A percentile compares a stretch with the other conserved stretches of the same genome.
Evolutionary conservation across 2,113 vertebrate genomes (phyloP).

Genomic region (Sprattus sprattus): DNA sequence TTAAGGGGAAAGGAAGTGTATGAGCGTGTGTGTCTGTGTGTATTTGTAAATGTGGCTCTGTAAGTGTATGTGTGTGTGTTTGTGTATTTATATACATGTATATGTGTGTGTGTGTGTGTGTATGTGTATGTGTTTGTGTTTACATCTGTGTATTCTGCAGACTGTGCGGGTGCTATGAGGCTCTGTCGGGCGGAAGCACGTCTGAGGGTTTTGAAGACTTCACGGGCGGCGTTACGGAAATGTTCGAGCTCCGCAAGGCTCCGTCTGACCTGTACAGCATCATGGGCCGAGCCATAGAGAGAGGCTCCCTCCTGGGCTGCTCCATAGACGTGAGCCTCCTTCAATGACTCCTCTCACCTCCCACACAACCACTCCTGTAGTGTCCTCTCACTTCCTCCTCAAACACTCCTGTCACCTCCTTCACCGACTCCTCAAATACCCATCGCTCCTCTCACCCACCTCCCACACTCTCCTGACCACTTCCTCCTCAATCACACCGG

Average conservation of each 20-base stretch:
- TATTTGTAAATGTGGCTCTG: neutral
- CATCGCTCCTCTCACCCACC: neutral
- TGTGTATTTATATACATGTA: neutral
- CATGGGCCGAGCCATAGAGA: constrained; percentile 84
- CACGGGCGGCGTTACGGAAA: constrained; percentile 90
- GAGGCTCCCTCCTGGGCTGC: constrained; percentile 89
- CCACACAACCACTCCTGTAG: neutral
- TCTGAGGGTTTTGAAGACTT: constrained; percentile 95
- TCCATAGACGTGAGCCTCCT: constrained; percentile 87
- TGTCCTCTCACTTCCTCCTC: neutral
- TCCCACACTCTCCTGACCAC: neutral
- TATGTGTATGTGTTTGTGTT: neutral
- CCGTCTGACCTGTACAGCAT: constrained; percentile 83
- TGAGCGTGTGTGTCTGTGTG: no score
- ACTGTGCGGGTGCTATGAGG: constrained; percentile 89
- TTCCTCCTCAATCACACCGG: neutral
- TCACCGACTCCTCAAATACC: no score
- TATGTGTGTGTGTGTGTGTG: neutral
- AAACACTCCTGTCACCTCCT: neutral
- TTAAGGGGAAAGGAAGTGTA: no score
- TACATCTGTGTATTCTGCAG: constrained; percentile 56
- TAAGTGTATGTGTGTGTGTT: neutral
- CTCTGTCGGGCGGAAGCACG: constrained; percentile 88
- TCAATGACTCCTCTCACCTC: neutral
- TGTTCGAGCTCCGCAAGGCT: constrained; percentile 80